A percentile compares a stretch with the other conserved stretches of the same genome.
phyloP scores from a whole-genome alignment of 1,140 invertebrate genomes.

The Zaprionus nigranus region DNA sequence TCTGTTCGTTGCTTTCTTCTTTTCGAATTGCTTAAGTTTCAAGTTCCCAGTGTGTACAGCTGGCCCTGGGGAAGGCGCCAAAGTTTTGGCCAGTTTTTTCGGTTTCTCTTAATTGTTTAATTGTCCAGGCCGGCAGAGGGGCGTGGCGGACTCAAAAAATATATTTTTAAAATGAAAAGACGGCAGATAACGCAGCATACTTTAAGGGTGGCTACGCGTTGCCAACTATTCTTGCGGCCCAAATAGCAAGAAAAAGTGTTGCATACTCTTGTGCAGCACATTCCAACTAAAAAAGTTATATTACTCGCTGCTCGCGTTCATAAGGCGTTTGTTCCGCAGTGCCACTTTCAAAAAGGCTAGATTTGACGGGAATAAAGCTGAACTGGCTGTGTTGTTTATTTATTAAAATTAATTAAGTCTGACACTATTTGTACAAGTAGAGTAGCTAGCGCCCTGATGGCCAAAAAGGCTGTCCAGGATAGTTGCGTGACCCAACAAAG shows the following conservation, averaged over 20 bases:
- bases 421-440: background rate
- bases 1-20: too few species aligned
- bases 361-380: background rate
- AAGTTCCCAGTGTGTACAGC: too few species aligned
- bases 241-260: background rate
- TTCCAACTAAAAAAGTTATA: background rate
- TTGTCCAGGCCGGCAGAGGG: too few species aligned
- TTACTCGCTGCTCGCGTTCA: too few species aligned
- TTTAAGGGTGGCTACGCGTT: constrained; percentile 24
- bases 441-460: constrained; percentile 46
- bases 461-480: constrained; percentile 75
- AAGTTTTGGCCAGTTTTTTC: too few species aligned
- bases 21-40: too few species aligned
- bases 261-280: constrained; percentile 11
- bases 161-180: too few species aligned
- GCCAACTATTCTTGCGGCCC: constrained; percentile 15
- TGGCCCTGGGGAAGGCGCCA: too few species aligned
- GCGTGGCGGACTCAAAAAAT: too few species aligned
- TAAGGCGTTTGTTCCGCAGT: too few species aligned
- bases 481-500: constrained; percentile 57
- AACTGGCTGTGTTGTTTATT: too few species aligned
- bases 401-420: background rate
- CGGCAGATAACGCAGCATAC: constrained; percentile 14
- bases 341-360: background rate
- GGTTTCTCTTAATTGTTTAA: too few species aligned